These are phyloP conservation scores for Eudyptes chrysolophus DNA, from an alignment of 2,113 vertebrate genomes.

Conservation along the genomic window DNA sequence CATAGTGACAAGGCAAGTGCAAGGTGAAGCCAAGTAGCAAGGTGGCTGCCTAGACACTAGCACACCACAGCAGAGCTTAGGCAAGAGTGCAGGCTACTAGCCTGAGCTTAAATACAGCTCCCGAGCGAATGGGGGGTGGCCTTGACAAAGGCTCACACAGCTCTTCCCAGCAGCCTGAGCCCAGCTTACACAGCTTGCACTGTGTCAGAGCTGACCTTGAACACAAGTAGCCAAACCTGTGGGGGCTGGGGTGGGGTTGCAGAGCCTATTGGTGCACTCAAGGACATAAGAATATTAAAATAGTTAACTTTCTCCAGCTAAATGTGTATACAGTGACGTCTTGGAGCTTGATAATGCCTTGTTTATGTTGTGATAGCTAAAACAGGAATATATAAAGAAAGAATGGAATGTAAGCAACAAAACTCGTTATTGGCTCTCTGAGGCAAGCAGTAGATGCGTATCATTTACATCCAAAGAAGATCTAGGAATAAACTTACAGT, in stretches of 20 bases:
- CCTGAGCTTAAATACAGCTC: neutral
- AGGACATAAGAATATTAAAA: neutral
- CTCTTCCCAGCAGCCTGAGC: neutral
- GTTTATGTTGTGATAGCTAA: neutral
- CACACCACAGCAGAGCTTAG: neutral
- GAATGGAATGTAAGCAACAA: neutral
- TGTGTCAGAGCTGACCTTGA: neutral
- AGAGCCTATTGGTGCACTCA: neutral
- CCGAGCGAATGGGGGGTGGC: fast-evolving
- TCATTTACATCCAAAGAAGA: neutral
- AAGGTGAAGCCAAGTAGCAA: neutral
- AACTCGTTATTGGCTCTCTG: neutral
- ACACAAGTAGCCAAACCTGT: neutral
- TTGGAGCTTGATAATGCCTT: neutral
- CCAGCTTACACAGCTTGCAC: neutral
- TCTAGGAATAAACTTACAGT: neutral
- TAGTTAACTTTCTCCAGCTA: neutral
- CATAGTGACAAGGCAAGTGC: fast-evolving
- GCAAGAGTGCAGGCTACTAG: neutral
- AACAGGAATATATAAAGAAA: neutral
- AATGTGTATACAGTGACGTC: neutral
- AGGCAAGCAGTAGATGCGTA: neutral
- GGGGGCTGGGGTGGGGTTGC: neutral
- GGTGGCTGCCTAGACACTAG: no score
- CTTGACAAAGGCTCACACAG: neutral